phyloP scores from a whole-genome alignment of 2,113 vertebrate genomes.

The Cygnus buccinator region DNA sequence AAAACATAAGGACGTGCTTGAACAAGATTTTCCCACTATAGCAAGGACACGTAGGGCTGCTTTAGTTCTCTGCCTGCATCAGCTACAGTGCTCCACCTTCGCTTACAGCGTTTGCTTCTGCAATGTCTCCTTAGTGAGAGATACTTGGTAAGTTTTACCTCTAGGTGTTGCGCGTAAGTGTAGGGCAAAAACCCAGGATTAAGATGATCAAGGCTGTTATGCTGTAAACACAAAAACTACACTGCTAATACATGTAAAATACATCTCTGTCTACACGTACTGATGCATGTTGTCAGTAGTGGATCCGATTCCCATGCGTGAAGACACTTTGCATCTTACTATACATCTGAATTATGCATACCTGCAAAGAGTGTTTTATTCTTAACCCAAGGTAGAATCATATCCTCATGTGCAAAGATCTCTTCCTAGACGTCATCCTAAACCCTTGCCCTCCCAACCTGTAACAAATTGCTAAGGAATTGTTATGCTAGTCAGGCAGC shows the following conservation, averaged over 20 bases:
- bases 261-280: not conserved
- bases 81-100: not conserved
- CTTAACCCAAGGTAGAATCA: not conserved
- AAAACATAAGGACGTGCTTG: conserved; percentile 48
- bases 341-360: not conserved
- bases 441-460: not conserved
- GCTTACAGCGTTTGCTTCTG: not conserved
- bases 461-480: not conserved
- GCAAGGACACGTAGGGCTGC: not conserved
- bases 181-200: not conserved
- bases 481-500: not conserved
- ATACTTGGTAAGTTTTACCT: not conserved
- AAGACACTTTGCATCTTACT: not conserved
- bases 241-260: not conserved
- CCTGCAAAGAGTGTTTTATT: not conserved
- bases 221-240: not conserved
- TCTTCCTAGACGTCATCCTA: not conserved
- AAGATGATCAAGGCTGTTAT: not conserved
- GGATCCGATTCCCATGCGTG: not conserved
- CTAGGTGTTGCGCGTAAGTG: accelerated
- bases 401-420: not conserved
- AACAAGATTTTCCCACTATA: conserved; percentile 9
- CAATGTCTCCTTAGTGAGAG: not conserved
- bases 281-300: not conserved
- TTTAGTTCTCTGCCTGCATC: conserved; percentile 6